Base-by-base conservation (phyloP, 2,888 invertebrate species). In the Halictus ligatus region DNA sequence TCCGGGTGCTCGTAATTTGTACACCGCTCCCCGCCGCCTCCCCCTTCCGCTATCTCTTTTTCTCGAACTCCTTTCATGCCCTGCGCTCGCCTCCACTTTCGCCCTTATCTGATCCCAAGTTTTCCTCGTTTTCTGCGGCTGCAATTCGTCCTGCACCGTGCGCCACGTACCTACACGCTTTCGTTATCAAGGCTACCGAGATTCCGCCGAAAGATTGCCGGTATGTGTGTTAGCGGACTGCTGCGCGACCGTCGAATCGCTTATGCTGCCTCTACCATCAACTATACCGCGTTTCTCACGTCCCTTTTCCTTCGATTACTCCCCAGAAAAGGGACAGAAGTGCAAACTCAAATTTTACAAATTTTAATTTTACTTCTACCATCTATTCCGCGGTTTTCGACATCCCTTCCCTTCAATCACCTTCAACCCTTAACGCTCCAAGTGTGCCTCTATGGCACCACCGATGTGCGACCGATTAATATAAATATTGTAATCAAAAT, bases 1-100 rank as follows among this genome's bases (percentile, higher is more conserved):
- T 87, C 90, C 87, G 84, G 84, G 89, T 91, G 90, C 84, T 77
- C 84, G 90, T 90, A 90, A 90, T 90, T 90, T 91, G 90, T 90
- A 91, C 88, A 76, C 80, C 80, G 80, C 60, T 78, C 35, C 74
- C 46, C 75, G 43, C 64, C 79, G 60, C 71, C 48, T 69, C 54
- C 60, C 75, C 5, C 40, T 40, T 0, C 46, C 50, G 69, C 73
- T 87, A 83, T 91, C 85, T 85, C 83, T 82, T 87, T 78, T 76
- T 79, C 79, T 83, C 81, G 13, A 58, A 82, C 78, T 89, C 89
- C 81, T 80, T 64, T 89, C 84, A 85, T 75, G 79, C 74, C 71
- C 50, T 46, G 75, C 77, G 48, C 48, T 67, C 76, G 48, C 80
- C 75, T 78, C 79, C 80, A 77, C 83, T 83, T 84, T 80, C 83